phyloP scores from a whole-genome alignment of 92 coral and sea anemone species.

The Epizoanthus rinbou region DNA sequence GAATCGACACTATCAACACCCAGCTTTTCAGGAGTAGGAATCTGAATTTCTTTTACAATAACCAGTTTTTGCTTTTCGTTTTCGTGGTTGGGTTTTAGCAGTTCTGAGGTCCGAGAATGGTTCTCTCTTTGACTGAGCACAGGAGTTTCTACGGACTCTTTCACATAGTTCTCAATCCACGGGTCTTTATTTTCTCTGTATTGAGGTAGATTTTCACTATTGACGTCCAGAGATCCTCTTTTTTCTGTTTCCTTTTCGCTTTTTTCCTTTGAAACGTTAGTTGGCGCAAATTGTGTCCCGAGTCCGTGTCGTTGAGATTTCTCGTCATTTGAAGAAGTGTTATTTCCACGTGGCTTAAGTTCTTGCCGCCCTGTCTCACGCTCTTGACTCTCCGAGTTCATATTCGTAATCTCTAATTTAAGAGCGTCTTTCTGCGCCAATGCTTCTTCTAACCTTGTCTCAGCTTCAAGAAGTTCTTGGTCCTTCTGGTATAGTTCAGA shows the following conservation, averaged over 20 bases:
- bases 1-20: constrained; percentile 19
- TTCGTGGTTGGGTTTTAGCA: not conserved
- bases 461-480: constrained; percentile 47
- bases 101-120: not conserved
- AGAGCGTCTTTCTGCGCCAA: constrained; percentile 38
- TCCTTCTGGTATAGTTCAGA: constrained; percentile 63
- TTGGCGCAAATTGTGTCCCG: not conserved
- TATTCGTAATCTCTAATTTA: constrained; percentile 12
- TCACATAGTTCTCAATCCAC: constrained; percentile 14
- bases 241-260: not conserved
- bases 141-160: constrained; percentile 8
- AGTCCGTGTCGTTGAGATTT: not conserved
- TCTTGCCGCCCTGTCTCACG: not conserved
- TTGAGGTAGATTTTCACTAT: not conserved
- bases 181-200: constrained; percentile 24
- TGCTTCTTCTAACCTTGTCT: constrained; percentile 50
- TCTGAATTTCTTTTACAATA: constrained; percentile 6
- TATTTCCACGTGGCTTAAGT: too few species aligned
- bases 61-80: not conserved
- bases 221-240: not conserved
- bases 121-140: not conserved
- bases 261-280: not conserved
- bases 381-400: constrained; percentile 36
- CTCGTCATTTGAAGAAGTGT: constrained; percentile 4
- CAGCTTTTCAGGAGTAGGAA: constrained; percentile 7